These are phyloP conservation scores for Platypus cylindrus DNA, from an alignment of 2,888 invertebrate genomes.

Conservation along the genomic window DNA sequence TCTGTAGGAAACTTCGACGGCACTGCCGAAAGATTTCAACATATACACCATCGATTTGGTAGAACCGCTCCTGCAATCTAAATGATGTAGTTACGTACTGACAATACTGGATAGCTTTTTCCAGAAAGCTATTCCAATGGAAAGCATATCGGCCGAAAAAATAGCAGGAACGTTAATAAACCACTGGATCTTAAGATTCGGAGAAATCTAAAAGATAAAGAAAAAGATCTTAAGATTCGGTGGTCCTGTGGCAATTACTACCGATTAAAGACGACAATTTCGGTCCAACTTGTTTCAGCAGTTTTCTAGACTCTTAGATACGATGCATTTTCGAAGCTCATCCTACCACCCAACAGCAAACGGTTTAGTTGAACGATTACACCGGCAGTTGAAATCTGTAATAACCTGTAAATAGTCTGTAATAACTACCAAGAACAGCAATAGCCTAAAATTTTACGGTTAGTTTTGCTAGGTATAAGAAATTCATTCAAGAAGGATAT, in stretches of 20 bases:
- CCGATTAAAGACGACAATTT: conserved; percentile 27
- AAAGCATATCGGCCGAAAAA: conserved; percentile 9
- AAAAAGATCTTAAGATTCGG: too few relatives aligned
- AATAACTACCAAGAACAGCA: conserved; percentile 2
- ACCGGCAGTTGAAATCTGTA: conserved; percentile 16
- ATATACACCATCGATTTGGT: conserved; percentile 24
- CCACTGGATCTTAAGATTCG: conserved; percentile 32
- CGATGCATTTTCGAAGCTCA: conserved; percentile 20
- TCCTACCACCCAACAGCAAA: conserved; percentile 25
- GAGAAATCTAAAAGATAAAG: too few relatives aligned
- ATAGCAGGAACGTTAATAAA: conserved; percentile 25
- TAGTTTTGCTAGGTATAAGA: conserved; percentile 8
- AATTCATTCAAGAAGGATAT: conserved; percentile 8
- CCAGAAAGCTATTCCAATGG: conserved; percentile 9
- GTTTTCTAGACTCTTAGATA: conserved; percentile 17
- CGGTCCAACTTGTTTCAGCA: conserved; percentile 20
- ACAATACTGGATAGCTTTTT: conserved; percentile 11
- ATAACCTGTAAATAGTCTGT: too few relatives aligned
- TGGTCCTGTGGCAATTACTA: conserved; percentile 26
- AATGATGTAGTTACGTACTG: conserved; percentile 12
- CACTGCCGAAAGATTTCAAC: conserved; percentile 21
- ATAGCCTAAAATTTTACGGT: not conserved
- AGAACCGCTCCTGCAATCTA: conserved; percentile 13
- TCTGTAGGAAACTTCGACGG: conserved; percentile 19
- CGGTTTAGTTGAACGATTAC: conserved; percentile 9